Percentiles rank a stretch among this genome's conserved stretches.
Conservation (phyloP, 2,797 vertebrate genomes). For the Parambassis ranga region DNA sequence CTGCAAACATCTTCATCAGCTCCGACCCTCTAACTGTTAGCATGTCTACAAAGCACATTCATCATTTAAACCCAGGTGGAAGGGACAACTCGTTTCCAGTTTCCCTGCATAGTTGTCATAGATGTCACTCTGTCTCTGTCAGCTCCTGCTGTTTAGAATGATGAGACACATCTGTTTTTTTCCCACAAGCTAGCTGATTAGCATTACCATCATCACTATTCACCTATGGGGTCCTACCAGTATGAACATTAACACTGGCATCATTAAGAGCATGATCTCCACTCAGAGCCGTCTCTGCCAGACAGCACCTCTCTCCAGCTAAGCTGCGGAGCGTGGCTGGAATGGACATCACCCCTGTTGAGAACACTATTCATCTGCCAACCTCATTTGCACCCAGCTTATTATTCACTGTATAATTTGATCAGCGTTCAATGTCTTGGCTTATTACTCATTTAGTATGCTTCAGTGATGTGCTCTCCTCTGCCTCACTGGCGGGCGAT, state of each 20-base stretch:
- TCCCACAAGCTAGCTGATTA: conserved; percentile 58
- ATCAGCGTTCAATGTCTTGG: conserved; percentile 32
- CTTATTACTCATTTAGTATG: conserved; percentile 35
- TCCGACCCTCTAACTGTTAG: neutral
- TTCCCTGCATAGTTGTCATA: conserved; percentile 7
- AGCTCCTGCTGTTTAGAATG: conserved; percentile 64
- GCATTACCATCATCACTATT: conserved; percentile 49
- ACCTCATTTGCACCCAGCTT: conserved; percentile 44
- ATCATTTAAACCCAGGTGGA: conserved; percentile 2
- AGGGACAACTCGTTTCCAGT: conserved; percentile 1
- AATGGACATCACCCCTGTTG: conserved; percentile 42
- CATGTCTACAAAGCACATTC: neutral
- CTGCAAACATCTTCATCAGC: neutral
- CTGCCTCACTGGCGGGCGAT: conserved; percentile 20
- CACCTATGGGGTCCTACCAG: conserved; percentile 66
- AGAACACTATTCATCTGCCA: conserved; percentile 41
- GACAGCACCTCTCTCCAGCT: conserved; percentile 55
- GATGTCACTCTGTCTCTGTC: conserved; percentile 46
- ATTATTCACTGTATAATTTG: conserved; percentile 53
- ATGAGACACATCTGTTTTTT: conserved; percentile 62
- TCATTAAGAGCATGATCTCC: conserved; percentile 68
- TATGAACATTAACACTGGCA: conserved; percentile 34
- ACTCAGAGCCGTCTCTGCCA: conserved; percentile 62
- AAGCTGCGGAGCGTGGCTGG: conserved; percentile 28
- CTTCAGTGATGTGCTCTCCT: conserved; percentile 15